Conservation (phyloP, 2,888 invertebrate genomes). For the Meta bourneti region DNA sequence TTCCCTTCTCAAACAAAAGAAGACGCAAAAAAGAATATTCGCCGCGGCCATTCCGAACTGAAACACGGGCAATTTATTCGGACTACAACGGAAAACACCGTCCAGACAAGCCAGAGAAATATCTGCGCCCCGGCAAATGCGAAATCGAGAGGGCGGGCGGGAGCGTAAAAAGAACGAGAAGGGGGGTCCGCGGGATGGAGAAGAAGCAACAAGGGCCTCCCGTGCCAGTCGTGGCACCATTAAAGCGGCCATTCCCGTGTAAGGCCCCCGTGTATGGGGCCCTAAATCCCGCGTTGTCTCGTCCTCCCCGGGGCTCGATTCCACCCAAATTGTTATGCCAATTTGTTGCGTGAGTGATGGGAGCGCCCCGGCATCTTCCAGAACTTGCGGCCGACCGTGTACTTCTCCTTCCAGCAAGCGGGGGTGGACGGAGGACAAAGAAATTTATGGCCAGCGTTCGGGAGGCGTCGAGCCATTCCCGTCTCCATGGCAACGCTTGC, state of each 20-base stretch:
- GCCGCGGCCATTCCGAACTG: slow-evolving; percentile 43
- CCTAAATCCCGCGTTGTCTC: slow-evolving; percentile 74
- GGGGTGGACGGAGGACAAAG: slow-evolving; percentile 38
- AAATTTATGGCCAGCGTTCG: slow-evolving; percentile 56
- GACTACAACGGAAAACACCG: slow-evolving; percentile 68
- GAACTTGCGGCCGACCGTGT: slow-evolving; percentile 73
- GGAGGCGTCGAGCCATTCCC: slow-evolving; percentile 66
- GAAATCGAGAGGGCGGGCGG: slow-evolving; percentile 14
- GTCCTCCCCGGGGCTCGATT: slow-evolving; percentile 73
- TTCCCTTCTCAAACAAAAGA: slow-evolving; percentile 6
- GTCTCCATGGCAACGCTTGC: slow-evolving; percentile 69
- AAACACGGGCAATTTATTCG: slow-evolving; percentile 75
- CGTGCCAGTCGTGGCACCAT: slow-evolving; percentile 55
- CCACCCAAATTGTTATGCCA: slow-evolving; percentile 76
- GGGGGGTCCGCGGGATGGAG: not conserved
- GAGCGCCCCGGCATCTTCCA: slow-evolving; percentile 20
- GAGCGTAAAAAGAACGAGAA: slow-evolving; percentile 8
- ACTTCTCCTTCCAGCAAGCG: slow-evolving; percentile 24
- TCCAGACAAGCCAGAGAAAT: slow-evolving; percentile 71
- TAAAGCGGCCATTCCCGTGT: slow-evolving; percentile 72
- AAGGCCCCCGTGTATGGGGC: slow-evolving; percentile 63
- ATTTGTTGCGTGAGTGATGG: slow-evolving; percentile 76
- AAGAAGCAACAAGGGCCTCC: slow-evolving; percentile 53
- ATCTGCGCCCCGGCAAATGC: slow-evolving; percentile 65
- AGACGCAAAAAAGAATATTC: slow-evolving; percentile 11